Evolutionary conservation across 2,888 invertebrate genomes (phyloP), one percentile per base, ranked within the genome.

Genomic region (Drosophila yooni): DNA sequence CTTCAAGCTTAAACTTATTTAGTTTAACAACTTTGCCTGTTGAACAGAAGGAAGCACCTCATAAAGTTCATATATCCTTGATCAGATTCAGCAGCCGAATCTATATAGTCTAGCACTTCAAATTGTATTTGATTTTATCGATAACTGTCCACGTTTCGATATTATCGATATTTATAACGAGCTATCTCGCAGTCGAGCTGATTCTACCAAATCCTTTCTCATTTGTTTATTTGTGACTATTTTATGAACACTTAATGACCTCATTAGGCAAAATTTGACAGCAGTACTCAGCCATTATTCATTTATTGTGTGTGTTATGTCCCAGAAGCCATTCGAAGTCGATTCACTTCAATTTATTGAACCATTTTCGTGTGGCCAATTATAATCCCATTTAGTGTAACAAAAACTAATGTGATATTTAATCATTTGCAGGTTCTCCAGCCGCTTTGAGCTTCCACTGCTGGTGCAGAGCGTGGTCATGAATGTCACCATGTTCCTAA

Each of bases 401-500:
- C 29, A 18, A 10, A 18, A 13, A 40, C 40, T 43, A 54, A 58
- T 62, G 51, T 53, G n/a, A 46, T 60, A 46, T 51, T 78, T 62
- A 8, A 29, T 29, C 36, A 56, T 57, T 94, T 95, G 51, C 94
- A 99, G 99, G 99, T 99, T 99, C 95, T 99, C 99, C 79, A 98
- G 98, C 94, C 97, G 96, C 82, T 99, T 98, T 94, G 99, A 99
- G 94, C 94, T 97, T 92, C 99, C 99, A 67, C 94, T 99, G 78
- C 95, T 99, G 83, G 95, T 98, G 74, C 99, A 99, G 94, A 99
- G 99, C 94, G 95, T 99, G 92, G 96, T 99, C 68, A 99, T 99
- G 99, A 99, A 98, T 92, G 92, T 97, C 67, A 97, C 98, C 81
- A 99, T 99, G 99, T 95, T 99, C 94, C 94, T 96, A 66, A 97